Evolutionary conservation across 2,888 invertebrate species (phyloP), one percentile per base, ranked within the genome.

Genomic region (Eristalis intricaria): DNA sequence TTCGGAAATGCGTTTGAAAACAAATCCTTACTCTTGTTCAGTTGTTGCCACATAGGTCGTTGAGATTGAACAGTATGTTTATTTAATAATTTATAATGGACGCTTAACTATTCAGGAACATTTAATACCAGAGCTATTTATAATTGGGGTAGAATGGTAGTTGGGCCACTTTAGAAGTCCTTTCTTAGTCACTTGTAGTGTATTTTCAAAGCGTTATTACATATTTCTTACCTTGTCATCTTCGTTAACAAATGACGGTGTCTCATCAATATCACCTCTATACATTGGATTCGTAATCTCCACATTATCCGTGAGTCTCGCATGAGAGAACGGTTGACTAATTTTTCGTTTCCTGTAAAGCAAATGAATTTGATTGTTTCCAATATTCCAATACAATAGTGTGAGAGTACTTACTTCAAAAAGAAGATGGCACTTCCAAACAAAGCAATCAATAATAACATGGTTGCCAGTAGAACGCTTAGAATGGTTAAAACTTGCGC

Each of bases 211-310:
- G n/a, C 32, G 32, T 32, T 32, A 32, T 10, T 8, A 32, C 10
- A 32, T 32, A 23, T 60, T 1, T 50, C 89, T 90, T 92, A 95
- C 95, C 94, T 95, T 95, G 90, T 95, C 95, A 50, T 95, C 94
- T 90, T 94, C 94, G 88, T 95, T 95, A 2, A 92, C 91, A 85
- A 93, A 93, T 0, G 93, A 90, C 26, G 95, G 95, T 86, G 95
- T 95, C 89, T 95, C 95, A 89, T 96, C 96, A 87, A 94, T 94
- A 90, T 95, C 96, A 83, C 95, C 96, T 77, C 97, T 95, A 93
- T 97, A 97, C 95, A 97, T 97, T 35, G 97, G 97, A 94, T 97
- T 97, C 91, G 94, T 96, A 91, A 96, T 96, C 94, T 97, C 97
- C 91, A 97, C 96, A 93, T 96, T 97, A 93, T 97, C 97, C 81